Evolutionary conservation across 2,113 vertebrate genomes (phyloP).

Genomic region (Probosciger aterrimus): DNA sequence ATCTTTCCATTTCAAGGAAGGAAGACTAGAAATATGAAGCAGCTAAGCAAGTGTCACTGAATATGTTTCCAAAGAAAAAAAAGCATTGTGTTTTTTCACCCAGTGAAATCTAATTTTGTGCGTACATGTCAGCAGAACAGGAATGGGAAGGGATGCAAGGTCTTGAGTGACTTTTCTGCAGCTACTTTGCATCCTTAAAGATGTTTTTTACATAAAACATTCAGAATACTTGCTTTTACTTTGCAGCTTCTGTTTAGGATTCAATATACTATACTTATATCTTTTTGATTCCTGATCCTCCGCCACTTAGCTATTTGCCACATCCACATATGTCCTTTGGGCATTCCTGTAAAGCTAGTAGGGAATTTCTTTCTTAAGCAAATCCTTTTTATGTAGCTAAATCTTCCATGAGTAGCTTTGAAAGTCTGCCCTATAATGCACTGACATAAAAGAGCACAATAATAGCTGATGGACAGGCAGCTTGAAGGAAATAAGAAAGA

Average conservation of each 20-base stretch:
- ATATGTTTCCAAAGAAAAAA: neutral
- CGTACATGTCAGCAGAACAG: neutral
- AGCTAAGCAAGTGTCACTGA: constrained; percentile 1
- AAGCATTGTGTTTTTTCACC: neutral
- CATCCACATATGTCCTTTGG: neutral
- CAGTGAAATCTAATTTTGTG: neutral
- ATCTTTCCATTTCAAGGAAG: constrained; percentile 53
- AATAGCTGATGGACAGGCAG: neutral
- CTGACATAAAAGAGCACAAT: neutral
- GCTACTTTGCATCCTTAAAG: neutral
- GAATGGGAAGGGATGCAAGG: neutral
- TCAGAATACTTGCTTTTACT: neutral
- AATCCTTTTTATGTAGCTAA: neutral
- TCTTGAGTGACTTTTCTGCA: neutral
- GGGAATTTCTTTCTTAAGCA: neutral
- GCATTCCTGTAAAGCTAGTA: neutral
- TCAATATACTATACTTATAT: neutral
- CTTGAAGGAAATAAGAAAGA: neutral
- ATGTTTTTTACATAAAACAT: neutral
- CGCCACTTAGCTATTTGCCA: neutral
- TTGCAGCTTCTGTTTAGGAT: neutral
- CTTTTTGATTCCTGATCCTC: neutral
- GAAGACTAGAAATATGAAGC: constrained; percentile 7
- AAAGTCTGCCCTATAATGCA: neutral
- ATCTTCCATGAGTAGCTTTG: neutral